Base-by-base conservation (phyloP, 2,797 vertebrate genomes). In the Crenuchus spilurus region DNA sequence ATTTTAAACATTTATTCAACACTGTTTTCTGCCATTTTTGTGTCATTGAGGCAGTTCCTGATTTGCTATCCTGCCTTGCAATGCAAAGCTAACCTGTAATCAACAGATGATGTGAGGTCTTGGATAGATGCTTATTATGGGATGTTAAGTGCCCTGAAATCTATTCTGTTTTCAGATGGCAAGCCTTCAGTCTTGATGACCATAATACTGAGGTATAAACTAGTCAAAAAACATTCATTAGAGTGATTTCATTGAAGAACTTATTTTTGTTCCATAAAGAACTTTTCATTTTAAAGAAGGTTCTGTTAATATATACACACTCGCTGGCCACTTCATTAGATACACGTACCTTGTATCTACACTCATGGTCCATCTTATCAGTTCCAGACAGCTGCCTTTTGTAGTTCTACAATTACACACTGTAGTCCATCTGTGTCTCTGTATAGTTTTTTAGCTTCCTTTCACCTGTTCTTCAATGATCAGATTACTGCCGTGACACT, bases 91-190 rank as follows among this genome's bases (percentile, higher is more conserved):
- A 61, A 55, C 76, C 65, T 65, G 35, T n/a, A 60, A 85, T 82
- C 72, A 84, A 42, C 57, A 73, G 52, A 55, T 72, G 76, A 82
- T 62, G 66, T 35, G 44, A 72, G 70, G 67, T 18, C 75, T 73
- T 20, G 44, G 63, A 72, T 62, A 28, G 49, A 66, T 72, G 28
- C 22, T 79, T 83, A 83, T 86, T 79, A 81, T 35, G 60, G 41
- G 3, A 16, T 69, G 4, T 10, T 37, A 28, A 37, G 62, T 37
- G 57, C 30, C 44, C 65, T 28, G 33, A 42, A 41, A 67, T 63
- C 2, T 52, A 28, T 71, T 65, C 30, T 55, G 2, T 20, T 22
- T 51, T 3, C 24, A 3, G 22, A 51, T 10, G 46, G 16, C 22
- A 6, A 51, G 9, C 48, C 31, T 58, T 48, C 6, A 6, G 41